Base-by-base conservation (phyloP, 2,797 vertebrate genomes). In the Aeoliscus strigatus region DNA sequence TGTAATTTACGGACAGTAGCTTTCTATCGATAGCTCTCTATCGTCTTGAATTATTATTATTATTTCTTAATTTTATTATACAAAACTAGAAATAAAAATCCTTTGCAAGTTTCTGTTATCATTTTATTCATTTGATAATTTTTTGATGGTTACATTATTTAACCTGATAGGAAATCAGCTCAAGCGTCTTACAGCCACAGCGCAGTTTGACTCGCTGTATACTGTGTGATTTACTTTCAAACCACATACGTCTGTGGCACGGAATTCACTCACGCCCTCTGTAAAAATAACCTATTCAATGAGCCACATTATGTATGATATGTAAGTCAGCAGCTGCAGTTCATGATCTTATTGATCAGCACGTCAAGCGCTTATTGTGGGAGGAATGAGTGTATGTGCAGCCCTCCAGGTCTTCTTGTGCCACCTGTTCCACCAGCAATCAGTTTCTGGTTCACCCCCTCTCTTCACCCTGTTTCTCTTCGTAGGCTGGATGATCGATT, bases 381-480 rank as follows among this genome's bases (percentile, higher is more conserved):
- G 64, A 60, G 49, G 53, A 61, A 51, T 14, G 39, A 68, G 47
- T 46, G 24, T 60, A 40, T 47, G 49, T 63, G 68, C 48, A 60
- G 44, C 50, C 49, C 64, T 43, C 35, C 61, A 75, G 70, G 66
- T 73, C 57, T 74, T 42, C 48, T 36, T 64, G 53, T 63, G 55
- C 70, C 75, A 75, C 77, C 80, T 82, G 74, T 81, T 81, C 64
- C 72, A 63, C 57, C 41, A 73, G 54, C 51, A 65, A 60, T 65
- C 58, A 59, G 62, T 51, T 37, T 50, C 47, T 43, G 43, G n/a
- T 42, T 65, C 27, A 17, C 18, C 18, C 49, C 56, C 38, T 29
- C 45, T 55, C 26, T 50, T 52, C 42, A 17, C 6, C 1, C 14
- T 32, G 36, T 24, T 51, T 21, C 34, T 68, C 50, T 50, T 58